Conservation (phyloP, 1,140 invertebrate species). For the Solen grandis region DNA sequence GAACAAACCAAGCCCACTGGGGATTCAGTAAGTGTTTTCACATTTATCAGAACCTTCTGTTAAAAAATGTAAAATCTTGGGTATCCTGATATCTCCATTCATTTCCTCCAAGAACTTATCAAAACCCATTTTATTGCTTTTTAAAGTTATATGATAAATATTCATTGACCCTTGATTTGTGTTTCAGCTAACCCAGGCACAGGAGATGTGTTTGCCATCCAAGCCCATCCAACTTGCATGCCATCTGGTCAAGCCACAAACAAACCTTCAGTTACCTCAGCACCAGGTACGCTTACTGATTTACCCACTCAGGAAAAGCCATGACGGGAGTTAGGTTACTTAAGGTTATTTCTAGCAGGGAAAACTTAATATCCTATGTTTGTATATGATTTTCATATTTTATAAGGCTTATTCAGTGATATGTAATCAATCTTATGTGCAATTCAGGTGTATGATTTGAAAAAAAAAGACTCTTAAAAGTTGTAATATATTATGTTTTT, state of each 20-base stretch:
- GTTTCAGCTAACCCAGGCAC: constrained; percentile 57
- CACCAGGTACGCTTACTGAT: background rate
- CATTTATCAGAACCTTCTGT: background rate
- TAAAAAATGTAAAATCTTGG: background rate
- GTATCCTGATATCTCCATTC: background rate
- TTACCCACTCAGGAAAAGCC: background rate
- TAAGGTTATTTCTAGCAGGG: background rate
- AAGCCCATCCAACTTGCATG: constrained; percentile 59
- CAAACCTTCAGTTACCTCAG: background rate
- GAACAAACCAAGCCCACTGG: constrained; percentile 57
- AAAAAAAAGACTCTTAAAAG: no score
- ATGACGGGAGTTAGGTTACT: background rate
- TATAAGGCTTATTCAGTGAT: background rate
- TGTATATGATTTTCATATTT: background rate
- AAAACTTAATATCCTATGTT: background rate
- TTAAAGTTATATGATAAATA: background rate
- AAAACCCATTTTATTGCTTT: background rate
- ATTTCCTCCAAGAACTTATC: background rate
- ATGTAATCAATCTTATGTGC: background rate
- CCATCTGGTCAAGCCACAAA: background rate
- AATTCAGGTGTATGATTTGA: no score
- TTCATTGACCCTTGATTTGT: no score
- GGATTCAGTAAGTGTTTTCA: constrained; percentile 56
- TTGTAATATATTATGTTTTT: no score
- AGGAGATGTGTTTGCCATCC: constrained; percentile 72